Evolutionary conservation across 2,113 vertebrate genomes (phyloP).

Genomic region (Passer domesticus): DNA sequence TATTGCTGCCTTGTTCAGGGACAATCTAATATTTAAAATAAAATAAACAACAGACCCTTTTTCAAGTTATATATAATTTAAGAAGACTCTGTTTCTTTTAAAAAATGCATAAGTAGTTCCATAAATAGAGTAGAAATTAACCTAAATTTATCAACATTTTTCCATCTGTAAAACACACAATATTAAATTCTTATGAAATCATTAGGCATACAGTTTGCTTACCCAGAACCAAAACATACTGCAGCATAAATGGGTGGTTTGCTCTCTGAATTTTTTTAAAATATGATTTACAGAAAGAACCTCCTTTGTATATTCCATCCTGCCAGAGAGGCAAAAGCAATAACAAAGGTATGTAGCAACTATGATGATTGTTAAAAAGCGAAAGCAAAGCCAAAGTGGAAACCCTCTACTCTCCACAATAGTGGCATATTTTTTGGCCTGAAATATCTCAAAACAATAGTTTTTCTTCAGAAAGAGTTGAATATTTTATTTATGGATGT

Average conservation of each 20-base stretch:
- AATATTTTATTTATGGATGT: constrained; percentile 66
- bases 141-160: constrained; percentile 61
- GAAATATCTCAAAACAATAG: constrained; percentile 44
- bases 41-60: constrained; percentile 55
- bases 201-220: constrained; percentile 50
- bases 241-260: neutral
- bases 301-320: neutral
- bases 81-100: constrained; percentile 59
- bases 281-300: neutral
- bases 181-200: constrained; percentile 68
- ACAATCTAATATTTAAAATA: constrained; percentile 64
- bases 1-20: constrained; percentile 7
- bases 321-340: neutral
- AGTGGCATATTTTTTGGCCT: neutral
- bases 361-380: neutral
- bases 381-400: neutral
- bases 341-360: constrained; percentile 9
- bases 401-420: neutral
- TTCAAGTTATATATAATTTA: constrained; percentile 62
- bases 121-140: constrained; percentile 67
- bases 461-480: constrained; percentile 43
- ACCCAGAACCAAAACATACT: constrained; percentile 44
- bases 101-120: constrained; percentile 59
- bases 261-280: neutral
- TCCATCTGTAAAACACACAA: constrained; percentile 64